Base-by-base conservation (phyloP, 2,797 vertebrate genomes). In the Mergus octosetaceus region DNA sequence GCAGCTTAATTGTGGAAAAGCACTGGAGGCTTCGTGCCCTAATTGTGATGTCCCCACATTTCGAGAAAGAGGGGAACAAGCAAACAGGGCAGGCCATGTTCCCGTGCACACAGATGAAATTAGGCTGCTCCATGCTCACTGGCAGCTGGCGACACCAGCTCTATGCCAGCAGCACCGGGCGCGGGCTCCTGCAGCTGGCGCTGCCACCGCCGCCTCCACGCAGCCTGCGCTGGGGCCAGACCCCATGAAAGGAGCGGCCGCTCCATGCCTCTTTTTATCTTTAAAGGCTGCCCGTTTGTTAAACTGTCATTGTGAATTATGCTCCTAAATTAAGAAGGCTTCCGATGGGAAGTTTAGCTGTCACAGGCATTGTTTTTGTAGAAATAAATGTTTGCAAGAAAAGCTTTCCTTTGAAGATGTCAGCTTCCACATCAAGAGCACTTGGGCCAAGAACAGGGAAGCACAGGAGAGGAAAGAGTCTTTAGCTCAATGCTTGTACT, bases 401-500 rank as follows among this genome's bases (percentile, higher is more conserved):
- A 6, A 9, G 2, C 64, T 18, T 32, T 32, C 49, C 43, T 38
- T 17, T 28, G 58, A 32, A 64, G 76, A 49, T 21, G 4, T 15
- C 3, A 2, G n/a, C 36, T 57, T 4, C n/a, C 4, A 4, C 4
- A 34, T 45, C 36, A 62, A 18, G 57, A 43, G 76, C 20, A 18
- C 11, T 11, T 1, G 4, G 56, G 34, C 34, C 13, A 11, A 2
- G 11, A 36, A 25, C 70, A 7, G 69, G 27, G 75, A 22, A 38
- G 62, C 57, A 11, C 49, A 3, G 56, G 30, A 27, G 64, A 22
- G 19, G 36, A 6, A 4, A 9, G 0, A 10, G 36, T 51, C 27
- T 32, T 49, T 1, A 13, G 53, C 36, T 4, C 34, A 68, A 28
- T 6, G 3, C 8, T 4, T 8, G 3, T 4, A 7, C 62, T 32